Evolutionary conservation across 1,140 invertebrate species (phyloP).

Genomic region (Mamestra configurata): DNA sequence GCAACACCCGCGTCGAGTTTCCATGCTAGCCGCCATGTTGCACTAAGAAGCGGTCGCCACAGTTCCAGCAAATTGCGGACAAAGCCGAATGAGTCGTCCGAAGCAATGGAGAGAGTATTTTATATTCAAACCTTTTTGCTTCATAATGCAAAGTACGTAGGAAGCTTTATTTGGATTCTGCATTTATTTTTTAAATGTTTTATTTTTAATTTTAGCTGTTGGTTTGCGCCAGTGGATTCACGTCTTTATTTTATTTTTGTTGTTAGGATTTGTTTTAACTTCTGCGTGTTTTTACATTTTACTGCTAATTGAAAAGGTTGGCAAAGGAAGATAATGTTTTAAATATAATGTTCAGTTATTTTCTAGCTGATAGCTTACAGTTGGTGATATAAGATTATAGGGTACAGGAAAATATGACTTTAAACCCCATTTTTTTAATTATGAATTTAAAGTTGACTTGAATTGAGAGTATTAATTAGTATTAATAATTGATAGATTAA

Average conservation of each 20-base stretch:
- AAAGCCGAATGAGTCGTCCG: not conserved
- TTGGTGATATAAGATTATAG: too few relatives aligned
- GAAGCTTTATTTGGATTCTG: slow-evolving; percentile 21
- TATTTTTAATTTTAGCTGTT: slow-evolving; percentile 26
- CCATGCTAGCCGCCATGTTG: not conserved
- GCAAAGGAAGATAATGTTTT: not conserved
- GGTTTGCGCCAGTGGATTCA: slow-evolving; percentile 1
- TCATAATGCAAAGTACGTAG: not conserved
- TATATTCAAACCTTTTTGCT: slow-evolving; percentile 14
- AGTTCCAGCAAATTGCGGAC: not conserved
- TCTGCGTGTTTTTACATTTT: not conserved
- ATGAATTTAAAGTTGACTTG: too few relatives aligned
- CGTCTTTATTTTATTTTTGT: not conserved
- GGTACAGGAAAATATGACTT: too few relatives aligned
- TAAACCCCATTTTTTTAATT: too few relatives aligned
- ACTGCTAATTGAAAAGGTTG: not conserved
- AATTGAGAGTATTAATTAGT: too few relatives aligned
- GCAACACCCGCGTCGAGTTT: not conserved
- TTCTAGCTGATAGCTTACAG: too few relatives aligned
- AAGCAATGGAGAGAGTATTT: slow-evolving; percentile 24
- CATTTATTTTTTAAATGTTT: slow-evolving; percentile 10
- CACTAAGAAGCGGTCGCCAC: slow-evolving; percentile 6
- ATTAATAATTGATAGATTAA: too few relatives aligned
- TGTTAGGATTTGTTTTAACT: slow-evolving; percentile 3
- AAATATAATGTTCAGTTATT: not conserved